Conservation (phyloP, 2,113 vertebrate genomes). For the Garra rufa region DNA sequence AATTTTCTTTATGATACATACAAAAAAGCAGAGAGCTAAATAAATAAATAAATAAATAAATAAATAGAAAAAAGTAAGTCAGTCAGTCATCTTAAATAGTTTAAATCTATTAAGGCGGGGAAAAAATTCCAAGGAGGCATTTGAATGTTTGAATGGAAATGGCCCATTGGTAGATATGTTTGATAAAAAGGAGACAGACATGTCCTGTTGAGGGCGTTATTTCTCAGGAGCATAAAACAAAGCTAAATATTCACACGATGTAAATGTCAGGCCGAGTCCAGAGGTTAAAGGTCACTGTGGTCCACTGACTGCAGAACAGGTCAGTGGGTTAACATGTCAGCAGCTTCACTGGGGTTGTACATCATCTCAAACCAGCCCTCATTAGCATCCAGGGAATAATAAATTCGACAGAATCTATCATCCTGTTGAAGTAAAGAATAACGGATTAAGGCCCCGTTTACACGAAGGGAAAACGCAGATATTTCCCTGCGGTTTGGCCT, state of each 20-base stretch:
- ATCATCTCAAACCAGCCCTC: constrained; percentile 14
- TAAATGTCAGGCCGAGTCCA: constrained; percentile 35
- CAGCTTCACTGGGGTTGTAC: constrained; percentile 33
- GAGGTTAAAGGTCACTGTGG: constrained; percentile 43
- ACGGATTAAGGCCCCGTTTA: too few species aligned
- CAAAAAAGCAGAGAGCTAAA: too few species aligned
- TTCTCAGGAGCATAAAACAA: constrained; percentile 40
- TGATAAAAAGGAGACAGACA: constrained; percentile 12
- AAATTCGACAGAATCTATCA: constrained; percentile 4
- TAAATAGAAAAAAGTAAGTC: too few species aligned
- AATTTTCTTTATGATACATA: too few species aligned
- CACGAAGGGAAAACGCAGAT: too few species aligned
- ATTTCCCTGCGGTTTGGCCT: too few species aligned
- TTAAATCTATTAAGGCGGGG: too few species aligned
- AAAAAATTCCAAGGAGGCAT: not conserved
- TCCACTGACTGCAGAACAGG: constrained; percentile 29
- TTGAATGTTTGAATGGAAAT: not conserved
- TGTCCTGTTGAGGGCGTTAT: not conserved
- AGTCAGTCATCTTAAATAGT: too few species aligned
- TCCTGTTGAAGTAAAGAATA: not conserved
- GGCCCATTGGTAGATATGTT: not conserved
- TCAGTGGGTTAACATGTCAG: constrained; percentile 49
- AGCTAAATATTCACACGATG: constrained; percentile 38
- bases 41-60: too few species aligned
- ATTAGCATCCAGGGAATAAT: constrained; percentile 1